Evolutionary conservation across 2,797 vertebrate genomes (phyloP), one percentile per base, ranked within the genome.

Genomic region (Cryptoprocta ferox): DNA sequence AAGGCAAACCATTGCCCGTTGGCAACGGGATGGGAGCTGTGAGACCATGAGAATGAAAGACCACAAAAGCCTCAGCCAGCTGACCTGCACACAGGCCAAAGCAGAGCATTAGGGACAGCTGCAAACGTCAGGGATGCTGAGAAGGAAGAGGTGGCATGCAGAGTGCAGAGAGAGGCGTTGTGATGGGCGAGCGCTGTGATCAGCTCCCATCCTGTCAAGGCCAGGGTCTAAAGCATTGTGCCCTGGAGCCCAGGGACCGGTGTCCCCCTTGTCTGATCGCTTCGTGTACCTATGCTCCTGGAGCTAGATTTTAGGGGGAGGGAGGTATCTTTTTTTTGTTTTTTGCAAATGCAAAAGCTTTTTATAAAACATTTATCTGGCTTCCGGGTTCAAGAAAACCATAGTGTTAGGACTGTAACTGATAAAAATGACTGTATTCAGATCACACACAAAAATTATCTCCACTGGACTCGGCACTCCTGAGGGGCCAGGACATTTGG

Each of bases 261-360:
- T 0, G 6, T 3, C 39, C 10, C 11, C 21, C 5, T 39, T 8
- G 14, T 66, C 37, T 6, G 2, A 24, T 1, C 12, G 70, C 30
- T 18, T 19, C 1, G 14, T 59, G 15, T 39, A 10, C 30, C 56
- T n/a, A 24, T 24, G 56, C 37, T 35, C 80, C n/a, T 73, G 24
- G n/a, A 48, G 15, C 45, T 76, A 35, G 75, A 79, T 24, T 30
- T 76, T 70, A 39, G 21, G 45, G 59, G 24, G 15, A 21, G 14
- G 28, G 35, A 59, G 2, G 8, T 28, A 1, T 56, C 73, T 76
- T 19, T 53, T 14, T 50, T 53, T 56, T 56, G 5, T 56, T 56
- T 56, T 1, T 21, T 28, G n/a, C 39, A 84, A 81, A 18, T 19
- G 6, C 2, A 59, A 78, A 63, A 56, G 42, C 2, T 45, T 93